Evolutionary conservation across 2,797 vertebrate species (phyloP).

Genomic region (Chaunax sp.): DNA sequence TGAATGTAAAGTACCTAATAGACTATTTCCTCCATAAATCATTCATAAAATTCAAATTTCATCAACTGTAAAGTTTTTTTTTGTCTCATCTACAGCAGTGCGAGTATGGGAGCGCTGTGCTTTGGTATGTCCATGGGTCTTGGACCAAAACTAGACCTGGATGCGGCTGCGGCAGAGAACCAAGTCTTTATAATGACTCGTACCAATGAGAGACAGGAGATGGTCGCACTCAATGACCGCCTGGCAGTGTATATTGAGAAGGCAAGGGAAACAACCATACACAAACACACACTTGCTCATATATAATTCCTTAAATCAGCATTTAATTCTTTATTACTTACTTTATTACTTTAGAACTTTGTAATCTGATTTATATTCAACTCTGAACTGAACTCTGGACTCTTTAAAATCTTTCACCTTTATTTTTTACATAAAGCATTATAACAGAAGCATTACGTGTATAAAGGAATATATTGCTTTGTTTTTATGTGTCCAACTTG

Average conservation of each 20-base stretch:
- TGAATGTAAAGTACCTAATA: too few relatives aligned
- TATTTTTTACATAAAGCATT: not conserved
- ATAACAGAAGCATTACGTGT: not conserved
- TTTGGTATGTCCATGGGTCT: conserved; percentile 65
- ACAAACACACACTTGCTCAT: not conserved
- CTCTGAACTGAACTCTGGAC: too few relatives aligned
- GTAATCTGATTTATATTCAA: too few relatives aligned
- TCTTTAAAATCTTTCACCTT: too few relatives aligned
- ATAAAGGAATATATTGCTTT: not conserved
- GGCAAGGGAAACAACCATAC: conserved; percentile 52
- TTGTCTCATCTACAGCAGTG: conserved; percentile 57
- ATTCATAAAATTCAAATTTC: not conserved
- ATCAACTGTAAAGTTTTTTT: not conserved
- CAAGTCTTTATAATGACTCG: conserved; percentile 76
- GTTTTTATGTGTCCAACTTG: not conserved
- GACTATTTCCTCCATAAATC: too few relatives aligned
- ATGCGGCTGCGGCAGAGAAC: conserved; percentile 81
- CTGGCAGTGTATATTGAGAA: conserved; percentile 83
- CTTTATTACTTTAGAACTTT: too few relatives aligned
- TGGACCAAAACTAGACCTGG: conserved; percentile 73
- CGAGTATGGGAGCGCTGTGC: conserved; percentile 74
- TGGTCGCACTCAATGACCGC: conserved; percentile 84
- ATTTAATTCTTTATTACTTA: not conserved
- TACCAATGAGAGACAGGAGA: conserved; percentile 78
- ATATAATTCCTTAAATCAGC: not conserved